These are phyloP conservation scores for Ophion slaviceki DNA, from an alignment of 2,888 invertebrate species.

Conservation along the genomic window DNA sequence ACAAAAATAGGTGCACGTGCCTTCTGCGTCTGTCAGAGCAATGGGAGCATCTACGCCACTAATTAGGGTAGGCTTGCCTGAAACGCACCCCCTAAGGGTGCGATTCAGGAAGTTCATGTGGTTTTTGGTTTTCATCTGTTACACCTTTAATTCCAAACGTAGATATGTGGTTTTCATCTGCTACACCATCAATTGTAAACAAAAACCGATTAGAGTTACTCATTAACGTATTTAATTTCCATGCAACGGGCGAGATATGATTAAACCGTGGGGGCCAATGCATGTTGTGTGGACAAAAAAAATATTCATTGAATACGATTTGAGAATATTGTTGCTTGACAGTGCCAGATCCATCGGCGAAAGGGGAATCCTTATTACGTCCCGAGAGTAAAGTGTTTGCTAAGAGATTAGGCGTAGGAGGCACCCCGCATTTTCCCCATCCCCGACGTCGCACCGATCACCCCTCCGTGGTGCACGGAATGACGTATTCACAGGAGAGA, in stretches of 20 bases:
- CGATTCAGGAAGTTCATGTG: too few species aligned
- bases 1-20: constrained; percentile 75
- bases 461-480: constrained; percentile 17
- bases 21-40: constrained; percentile 76
- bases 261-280: too few species aligned
- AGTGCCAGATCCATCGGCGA: neutral
- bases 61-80: neutral
- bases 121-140: too few species aligned
- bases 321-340: neutral
- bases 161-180: neutral
- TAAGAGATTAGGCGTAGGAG: constrained; percentile 59
- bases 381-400: constrained; percentile 62
- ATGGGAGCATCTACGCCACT: neutral
- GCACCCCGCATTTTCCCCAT: constrained; percentile 30
- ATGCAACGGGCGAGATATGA: neutral
- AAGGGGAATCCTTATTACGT: constrained; percentile 45
- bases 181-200: neutral
- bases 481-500: constrained; percentile 26
- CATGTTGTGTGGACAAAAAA: neutral
- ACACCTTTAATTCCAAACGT: too few species aligned
- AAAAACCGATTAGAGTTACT: neutral
- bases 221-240: neutral
- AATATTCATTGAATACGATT: neutral
- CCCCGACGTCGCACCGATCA: constrained; percentile 43
- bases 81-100: neutral